Percentiles rank a stretch among this genome's conserved stretches.
phyloP scores from a whole-genome alignment of 1,140 invertebrate genomes.

The Diachasma alloeum region DNA sequence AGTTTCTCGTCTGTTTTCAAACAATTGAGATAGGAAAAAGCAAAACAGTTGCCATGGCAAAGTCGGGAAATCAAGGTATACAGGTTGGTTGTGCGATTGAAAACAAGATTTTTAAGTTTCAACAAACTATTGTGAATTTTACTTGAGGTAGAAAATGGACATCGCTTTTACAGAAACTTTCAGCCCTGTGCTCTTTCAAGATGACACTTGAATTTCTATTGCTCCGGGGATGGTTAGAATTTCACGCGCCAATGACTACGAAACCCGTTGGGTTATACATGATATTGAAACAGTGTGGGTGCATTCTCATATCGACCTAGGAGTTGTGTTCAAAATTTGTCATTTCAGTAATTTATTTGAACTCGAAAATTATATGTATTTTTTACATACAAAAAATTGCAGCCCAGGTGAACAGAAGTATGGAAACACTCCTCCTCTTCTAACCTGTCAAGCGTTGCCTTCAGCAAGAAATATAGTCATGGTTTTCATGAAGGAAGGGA shows the following conservation, averaged over 20 bases:
- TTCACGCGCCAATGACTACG: background rate
- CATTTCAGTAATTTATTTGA: background rate
- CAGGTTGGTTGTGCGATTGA: background rate
- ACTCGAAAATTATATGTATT: background rate
- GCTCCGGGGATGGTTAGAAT: background rate
- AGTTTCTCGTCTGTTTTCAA: constrained; percentile 8
- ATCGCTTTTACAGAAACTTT: background rate
- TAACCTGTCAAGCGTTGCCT: background rate
- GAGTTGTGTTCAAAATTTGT: background rate
- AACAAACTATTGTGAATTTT: background rate
- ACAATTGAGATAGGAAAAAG: background rate
- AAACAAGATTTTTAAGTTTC: background rate
- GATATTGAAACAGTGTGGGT: background rate
- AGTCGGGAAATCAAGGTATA: background rate
- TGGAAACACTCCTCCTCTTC: background rate
- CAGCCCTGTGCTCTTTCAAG: background rate
- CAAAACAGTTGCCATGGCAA: background rate
- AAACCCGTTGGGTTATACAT: background rate
- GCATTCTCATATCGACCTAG: background rate
- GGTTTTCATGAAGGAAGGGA: background rate
- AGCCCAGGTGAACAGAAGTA: background rate
- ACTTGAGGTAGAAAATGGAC: background rate
- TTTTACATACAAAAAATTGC: background rate
- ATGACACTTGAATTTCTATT: background rate
- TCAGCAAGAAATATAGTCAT: constrained; percentile 10